Conservation (phyloP, 2,888 invertebrate species). For the Dryococelus australis region DNA sequence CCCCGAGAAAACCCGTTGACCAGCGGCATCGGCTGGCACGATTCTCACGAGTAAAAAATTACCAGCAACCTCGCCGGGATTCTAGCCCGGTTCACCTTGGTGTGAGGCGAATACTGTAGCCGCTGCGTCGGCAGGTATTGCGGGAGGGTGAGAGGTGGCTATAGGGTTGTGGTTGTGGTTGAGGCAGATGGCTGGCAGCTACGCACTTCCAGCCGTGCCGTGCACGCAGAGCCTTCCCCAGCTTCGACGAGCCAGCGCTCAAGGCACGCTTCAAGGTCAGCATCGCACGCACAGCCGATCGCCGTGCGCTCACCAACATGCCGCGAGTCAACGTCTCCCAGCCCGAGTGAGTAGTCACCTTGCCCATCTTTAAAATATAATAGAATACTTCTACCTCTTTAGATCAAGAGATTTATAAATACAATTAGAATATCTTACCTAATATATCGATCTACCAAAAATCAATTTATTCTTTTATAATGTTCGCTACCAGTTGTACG, state of each 20-base stretch:
- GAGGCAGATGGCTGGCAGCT: slow-evolving; percentile 66
- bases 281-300: slow-evolving; percentile 63
- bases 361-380: background rate
- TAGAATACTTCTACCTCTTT: too few species aligned
- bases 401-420: too few species aligned
- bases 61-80: too few species aligned
- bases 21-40: too few species aligned
- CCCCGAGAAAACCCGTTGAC: too few species aligned
- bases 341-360: slow-evolving; percentile 25
- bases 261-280: slow-evolving; percentile 72
- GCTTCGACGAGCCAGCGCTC: slow-evolving; percentile 75
- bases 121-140: too few species aligned
- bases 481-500: too few species aligned
- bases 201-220: slow-evolving; percentile 74
- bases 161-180: background rate
- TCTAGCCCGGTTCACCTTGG: too few species aligned
- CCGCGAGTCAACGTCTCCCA: background rate
- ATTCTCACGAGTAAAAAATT: too few species aligned
- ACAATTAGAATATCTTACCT: too few species aligned
- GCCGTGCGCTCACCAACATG: slow-evolving; percentile 36
- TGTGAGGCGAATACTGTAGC: too few species aligned
- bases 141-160: background rate
- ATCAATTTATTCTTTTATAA: too few species aligned
- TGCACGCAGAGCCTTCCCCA: slow-evolving; percentile 75
- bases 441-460: slow-evolving; percentile 9